Base-by-base conservation (phyloP, 2,113 vertebrate species). In the Gymnarchus niloticus region DNA sequence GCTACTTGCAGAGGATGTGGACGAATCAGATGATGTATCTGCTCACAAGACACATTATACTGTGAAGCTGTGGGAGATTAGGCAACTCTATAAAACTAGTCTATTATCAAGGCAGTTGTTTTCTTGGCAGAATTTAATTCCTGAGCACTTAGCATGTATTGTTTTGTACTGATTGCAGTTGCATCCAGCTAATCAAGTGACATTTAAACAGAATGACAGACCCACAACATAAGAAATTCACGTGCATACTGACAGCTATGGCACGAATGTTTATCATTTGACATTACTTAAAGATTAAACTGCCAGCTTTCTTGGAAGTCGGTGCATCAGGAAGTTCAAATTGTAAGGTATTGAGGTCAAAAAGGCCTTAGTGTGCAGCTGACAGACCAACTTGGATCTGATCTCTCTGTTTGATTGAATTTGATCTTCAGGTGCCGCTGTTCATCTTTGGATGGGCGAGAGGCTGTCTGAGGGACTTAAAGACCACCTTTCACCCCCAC, bases 401-500 rank as follows among this genome's bases (percentile, higher is more conserved):
- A 19, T 28, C 25, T 52, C 46, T 81, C 37, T 81, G 23, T 19
- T 21, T 52, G 80, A 81, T 81, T 84, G 41, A 25, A 49, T 83
- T 33, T 44, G 28, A 81, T 33, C 37, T 81, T 87, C 28, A 76
- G 57, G 41, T 54, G 49, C 25, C 56, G 81, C 54, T 54, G 21
- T 73, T 57, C 80, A 51, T 85, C 81, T 49, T 0, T 83, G 81
- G 85, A 85, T 65, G 85, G 84, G 86, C 48, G 85, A 81, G 83
- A 54, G 84, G n/a, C 25, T 65, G 52, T 84, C 33, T 41, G 83
- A 61, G 80, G 87, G 89, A 86, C 92, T 91, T 92, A 93, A 89
- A 92, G 93, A 92, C 93, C 94, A 92, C 89, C 44, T 86, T 89
- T 84, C 86, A 52, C 80, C 91, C 90, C 90, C 89, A 86, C 89